Base-by-base conservation (phyloP, 2,888 invertebrate genomes). In the Podotricha telesiphe region DNA sequence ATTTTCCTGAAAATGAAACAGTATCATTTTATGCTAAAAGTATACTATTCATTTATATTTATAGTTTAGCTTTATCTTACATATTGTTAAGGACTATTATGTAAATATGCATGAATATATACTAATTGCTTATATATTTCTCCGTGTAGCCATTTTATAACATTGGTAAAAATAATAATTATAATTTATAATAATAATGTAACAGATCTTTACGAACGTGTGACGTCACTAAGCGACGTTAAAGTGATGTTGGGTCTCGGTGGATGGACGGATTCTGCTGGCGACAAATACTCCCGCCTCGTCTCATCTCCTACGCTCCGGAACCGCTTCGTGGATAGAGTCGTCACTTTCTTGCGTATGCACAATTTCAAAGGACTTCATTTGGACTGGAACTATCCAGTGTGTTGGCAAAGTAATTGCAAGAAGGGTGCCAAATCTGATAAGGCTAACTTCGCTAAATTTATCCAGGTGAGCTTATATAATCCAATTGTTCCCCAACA, bases 201-300 rank as follows among this genome's bases (percentile, higher is more conserved):
- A 79, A n/a, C 85, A 96, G 97, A 96, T 85, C 94, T 97, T 62
- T 98, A 98, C 82, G 95, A 96, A 77, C 94, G 98, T 73, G 94
- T 96, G 1, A 96, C 96, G 0, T 94, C 95, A 0, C 87, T 97
- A 17, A 93, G 94, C 68, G 95, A 94, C 58, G 91, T 94, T 0
- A 94, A 94, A 75, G 95, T 97, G 0, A 85, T 98, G 7, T 87
- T 99, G 40, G 97, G 97, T 0, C 85, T 99, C 65, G 99, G 99
- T n/a, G 99, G 99, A 0, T 99, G 98, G 98, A 98, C 97, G 0
- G 98, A 98, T 85, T 98, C 98, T 0, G 94, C 96, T 0, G 97
- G 97, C 0, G 96, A 97, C 80, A 98, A 98, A 83, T 98, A 98
- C 81, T 97, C 97, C 0, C 94, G 95, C 15, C 85, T 98, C 34